A percentile compares a stretch with the other conserved stretches of the same genome.
Conservation (phyloP, 1,140 invertebrate genomes). For the Apolygus lucorum region DNA sequence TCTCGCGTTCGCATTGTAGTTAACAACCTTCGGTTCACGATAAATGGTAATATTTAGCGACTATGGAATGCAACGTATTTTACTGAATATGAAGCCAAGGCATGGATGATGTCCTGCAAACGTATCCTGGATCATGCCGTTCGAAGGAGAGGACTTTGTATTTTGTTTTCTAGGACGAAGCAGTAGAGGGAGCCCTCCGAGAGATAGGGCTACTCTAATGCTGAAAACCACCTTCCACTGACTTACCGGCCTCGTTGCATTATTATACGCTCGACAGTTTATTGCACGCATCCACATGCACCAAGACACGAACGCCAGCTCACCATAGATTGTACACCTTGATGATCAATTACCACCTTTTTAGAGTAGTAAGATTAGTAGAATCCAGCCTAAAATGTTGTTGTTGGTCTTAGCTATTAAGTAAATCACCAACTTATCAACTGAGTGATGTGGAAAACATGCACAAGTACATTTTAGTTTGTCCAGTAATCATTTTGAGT, state of each 20-base stretch:
- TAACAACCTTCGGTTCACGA: too few species aligned
- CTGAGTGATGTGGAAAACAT: background rate
- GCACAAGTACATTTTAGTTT: background rate
- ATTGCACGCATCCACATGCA: background rate
- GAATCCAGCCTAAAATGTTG: background rate
- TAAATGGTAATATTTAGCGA: too few species aligned
- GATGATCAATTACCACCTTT: background rate
- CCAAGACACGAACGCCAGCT: background rate
- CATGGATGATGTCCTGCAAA: too few species aligned
- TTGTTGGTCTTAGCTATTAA: background rate
- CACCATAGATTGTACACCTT: background rate
- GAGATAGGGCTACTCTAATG: slow-evolving; percentile 69
- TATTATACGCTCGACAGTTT: background rate
- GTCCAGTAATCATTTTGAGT: background rate
- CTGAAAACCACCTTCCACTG: background rate
- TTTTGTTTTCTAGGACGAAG: slow-evolving; percentile 56
- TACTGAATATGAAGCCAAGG: too few species aligned
- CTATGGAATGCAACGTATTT: too few species aligned
- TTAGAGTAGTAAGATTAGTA: background rate
- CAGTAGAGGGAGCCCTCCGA: slow-evolving; percentile 69
- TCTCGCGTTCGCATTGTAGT: too few species aligned
- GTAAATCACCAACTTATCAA: background rate
- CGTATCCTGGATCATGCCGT: background rate
- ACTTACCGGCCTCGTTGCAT: slow-evolving; percentile 11
- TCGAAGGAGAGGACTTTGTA: slow-evolving; percentile 3